Evolutionary conservation across 2,797 vertebrate species (phyloP), one percentile per base, ranked within the genome.

Genomic region (Malurus splendens): DNA sequence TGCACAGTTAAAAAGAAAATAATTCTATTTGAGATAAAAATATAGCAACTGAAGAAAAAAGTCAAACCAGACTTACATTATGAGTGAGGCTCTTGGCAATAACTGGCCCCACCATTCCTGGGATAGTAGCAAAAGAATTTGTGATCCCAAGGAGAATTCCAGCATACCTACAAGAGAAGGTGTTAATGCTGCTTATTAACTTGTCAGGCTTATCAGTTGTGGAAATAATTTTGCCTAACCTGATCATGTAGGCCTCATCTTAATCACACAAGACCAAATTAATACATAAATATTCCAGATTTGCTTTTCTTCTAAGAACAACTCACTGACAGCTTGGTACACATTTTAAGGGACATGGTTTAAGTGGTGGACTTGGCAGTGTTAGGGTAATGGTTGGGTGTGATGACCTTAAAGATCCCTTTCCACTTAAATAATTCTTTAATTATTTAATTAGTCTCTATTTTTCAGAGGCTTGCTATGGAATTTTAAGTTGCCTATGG

Each of bases 101-200:
- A 92, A 99, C 97, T 41, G 99, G 99, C 52, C 99, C 98, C 81
- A 99, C 97, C 98, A 99, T 99, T 82, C 99, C 99, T 62, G 99
- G 99, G 73, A 99, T 98, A 62, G 99, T 99, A 74, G 98, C 99
- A 95, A 99, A 99, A n/a, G 98, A 97, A 96, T 99, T 99, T 94
- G 99, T 99, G 96, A 99, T 99, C 86, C 99, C 99, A 90, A 99
- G 97, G 54, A 99, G 98, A 91, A 99, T 98, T 32, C 99, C 99
- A 59, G 99, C 99, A 93, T 98, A 99, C 38, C 99, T 99, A 82
- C 18, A 94, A 85, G 70, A 81, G 23, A 95, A 87, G 90, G 91
- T 59, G 7, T 89, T 77, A 70, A 81, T 0, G 18, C 14, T 75
- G 52, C 32, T 86, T 82, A 82, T 81, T 76, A 87, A 54, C 30